phyloP scores from a whole-genome alignment of 2,113 vertebrate genomes.

The Nothobranchius kuhntae region DNA sequence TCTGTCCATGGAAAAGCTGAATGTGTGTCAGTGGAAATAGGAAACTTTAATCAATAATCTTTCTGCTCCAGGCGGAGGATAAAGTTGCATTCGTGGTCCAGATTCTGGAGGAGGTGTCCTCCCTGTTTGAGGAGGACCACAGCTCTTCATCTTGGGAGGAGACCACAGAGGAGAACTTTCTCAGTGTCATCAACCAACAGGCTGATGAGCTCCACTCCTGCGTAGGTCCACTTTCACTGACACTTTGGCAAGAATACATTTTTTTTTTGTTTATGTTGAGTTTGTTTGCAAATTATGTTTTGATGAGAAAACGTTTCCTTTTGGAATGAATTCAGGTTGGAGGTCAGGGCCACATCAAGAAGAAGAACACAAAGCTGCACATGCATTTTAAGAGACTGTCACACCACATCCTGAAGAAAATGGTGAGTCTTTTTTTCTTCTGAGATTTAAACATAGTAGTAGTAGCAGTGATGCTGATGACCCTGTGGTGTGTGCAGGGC shows the following conservation, averaged over 20 bases:
- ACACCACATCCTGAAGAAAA: constrained; percentile 2
- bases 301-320: no score
- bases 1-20: background rate
- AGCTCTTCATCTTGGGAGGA: constrained; percentile 61
- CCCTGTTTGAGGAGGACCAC: constrained; percentile 54
- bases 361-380: constrained; percentile 18
- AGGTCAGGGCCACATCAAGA: background rate
- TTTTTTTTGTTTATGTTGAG: no score
- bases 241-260: no score
- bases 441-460: background rate
- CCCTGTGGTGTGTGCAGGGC: constrained; percentile 42
- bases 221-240: constrained; percentile 42
- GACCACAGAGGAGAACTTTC: constrained; percentile 47
- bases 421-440: background rate
- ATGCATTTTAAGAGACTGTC: constrained; percentile 18
- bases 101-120: constrained; percentile 42
- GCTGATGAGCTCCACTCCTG: constrained; percentile 53
- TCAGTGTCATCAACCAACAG: constrained; percentile 48
- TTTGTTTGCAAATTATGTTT: no score
- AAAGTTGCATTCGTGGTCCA: constrained; percentile 58
- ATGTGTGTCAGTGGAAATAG: no score
- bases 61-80: constrained; percentile 52
- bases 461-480: fast-evolving
- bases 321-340: background rate
- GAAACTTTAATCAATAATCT: background rate